These are phyloP conservation scores for Erpetoichthys calabaricus DNA, from an alignment of 2,797 vertebrate species.

Conservation along the genomic window DNA sequence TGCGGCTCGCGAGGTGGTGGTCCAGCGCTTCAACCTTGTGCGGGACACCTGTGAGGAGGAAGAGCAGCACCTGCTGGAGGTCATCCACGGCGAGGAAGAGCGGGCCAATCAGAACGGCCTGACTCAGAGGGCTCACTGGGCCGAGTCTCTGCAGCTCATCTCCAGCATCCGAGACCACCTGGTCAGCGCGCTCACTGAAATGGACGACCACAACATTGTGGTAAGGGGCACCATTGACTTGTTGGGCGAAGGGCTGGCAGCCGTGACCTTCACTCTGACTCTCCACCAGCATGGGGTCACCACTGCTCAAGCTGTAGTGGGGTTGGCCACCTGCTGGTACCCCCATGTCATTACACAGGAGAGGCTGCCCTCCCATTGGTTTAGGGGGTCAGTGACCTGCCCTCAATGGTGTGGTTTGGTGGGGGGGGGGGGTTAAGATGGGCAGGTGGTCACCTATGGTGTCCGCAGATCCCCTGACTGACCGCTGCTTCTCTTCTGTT, in stretches of 20 bases:
- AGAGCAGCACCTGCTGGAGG: constrained; percentile 77
- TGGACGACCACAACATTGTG: constrained; percentile 60
- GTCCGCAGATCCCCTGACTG: too few species aligned
- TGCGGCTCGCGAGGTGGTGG: constrained; percentile 55
- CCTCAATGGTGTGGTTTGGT: too few species aligned
- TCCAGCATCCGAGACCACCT: constrained; percentile 56
- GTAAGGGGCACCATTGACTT: constrained; percentile 41
- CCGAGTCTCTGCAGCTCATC: constrained; percentile 56
- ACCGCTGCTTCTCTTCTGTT: constrained; percentile 9
- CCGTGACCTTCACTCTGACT: too few species aligned
- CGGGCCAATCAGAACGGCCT: constrained; percentile 77
- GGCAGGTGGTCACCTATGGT: too few species aligned
- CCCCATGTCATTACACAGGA: too few species aligned
- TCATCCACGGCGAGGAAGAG: constrained; percentile 74
- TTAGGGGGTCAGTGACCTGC: too few species aligned
- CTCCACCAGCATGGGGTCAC: too few species aligned
- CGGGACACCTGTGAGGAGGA: constrained; percentile 70
- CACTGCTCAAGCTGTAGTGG: too few species aligned
- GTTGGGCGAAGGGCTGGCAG: neutral
- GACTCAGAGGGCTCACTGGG: constrained; percentile 78
- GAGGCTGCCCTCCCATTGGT: too few species aligned
- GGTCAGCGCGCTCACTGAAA: constrained; percentile 66
- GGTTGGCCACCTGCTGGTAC: too few species aligned
- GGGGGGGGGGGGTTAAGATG: too few species aligned
- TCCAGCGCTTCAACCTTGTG: constrained; percentile 61